Conservation (phyloP, 2,888 invertebrate species). For the Eudasyphora cyanicolor region DNA sequence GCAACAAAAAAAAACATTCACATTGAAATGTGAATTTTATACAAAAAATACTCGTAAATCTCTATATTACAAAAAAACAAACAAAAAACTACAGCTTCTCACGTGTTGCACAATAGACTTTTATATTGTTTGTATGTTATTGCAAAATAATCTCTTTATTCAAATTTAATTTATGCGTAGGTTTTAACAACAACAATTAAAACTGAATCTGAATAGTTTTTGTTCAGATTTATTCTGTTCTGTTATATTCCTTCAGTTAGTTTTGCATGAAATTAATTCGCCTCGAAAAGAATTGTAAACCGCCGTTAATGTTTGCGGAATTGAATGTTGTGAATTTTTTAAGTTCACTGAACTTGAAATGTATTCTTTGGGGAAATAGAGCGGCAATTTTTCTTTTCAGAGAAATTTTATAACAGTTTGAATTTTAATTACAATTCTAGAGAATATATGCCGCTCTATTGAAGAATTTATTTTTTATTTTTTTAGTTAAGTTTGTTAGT, state of each 20-base stretch:
- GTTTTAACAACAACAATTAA: conserved; percentile 11
- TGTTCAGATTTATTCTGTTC: background rate
- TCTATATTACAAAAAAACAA: background rate
- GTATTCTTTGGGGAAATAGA: background rate
- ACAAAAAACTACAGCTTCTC: background rate
- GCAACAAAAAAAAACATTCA: background rate
- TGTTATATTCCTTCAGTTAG: background rate
- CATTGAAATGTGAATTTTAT: background rate
- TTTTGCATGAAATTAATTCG: background rate
- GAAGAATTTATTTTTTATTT: no score
- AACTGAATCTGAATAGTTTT: background rate
- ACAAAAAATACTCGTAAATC: background rate
- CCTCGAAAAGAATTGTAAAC: conserved; percentile 8
- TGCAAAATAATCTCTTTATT: conserved; percentile 25
- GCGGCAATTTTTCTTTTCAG: background rate
- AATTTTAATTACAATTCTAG: no score
- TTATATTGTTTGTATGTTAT: conserved; percentile 15
- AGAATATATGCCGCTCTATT: no score
- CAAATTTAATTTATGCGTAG: conserved; percentile 45
- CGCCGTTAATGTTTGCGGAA: background rate
- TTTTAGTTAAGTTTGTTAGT: no score
- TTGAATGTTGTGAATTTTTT: background rate
- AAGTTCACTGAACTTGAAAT: conserved; percentile 25
- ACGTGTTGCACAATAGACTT: conserved; percentile 17
- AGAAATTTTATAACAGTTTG: no score